A percentile compares a stretch with the other conserved stretches of the same genome.
Conservation (phyloP, 1,140 invertebrate species). For the Heliconius nattereri region DNA sequence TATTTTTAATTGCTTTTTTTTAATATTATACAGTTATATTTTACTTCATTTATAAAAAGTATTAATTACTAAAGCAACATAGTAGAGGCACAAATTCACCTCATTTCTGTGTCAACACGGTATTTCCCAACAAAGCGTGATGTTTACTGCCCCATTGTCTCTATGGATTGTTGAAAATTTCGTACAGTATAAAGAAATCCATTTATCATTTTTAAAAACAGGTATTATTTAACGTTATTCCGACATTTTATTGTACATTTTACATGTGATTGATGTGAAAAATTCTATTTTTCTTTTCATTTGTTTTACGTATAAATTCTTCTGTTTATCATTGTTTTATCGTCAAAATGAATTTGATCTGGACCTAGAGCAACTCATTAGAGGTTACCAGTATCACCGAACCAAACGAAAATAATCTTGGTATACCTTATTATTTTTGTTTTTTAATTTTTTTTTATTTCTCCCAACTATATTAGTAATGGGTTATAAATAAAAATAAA, state of each 20-base stretch:
- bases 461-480: too few relatives aligned
- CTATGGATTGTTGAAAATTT: constrained; percentile 5
- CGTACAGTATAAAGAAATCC: background rate
- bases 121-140: background rate
- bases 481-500: too few relatives aligned
- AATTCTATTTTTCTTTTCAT: background rate
- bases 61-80: background rate
- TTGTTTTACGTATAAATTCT: background rate
- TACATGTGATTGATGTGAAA: background rate
- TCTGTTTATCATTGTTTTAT: background rate
- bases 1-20: too few relatives aligned
- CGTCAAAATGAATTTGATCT: too few relatives aligned
- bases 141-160: constrained; percentile 2
- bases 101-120: constrained; percentile 8
- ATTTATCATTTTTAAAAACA: constrained; percentile 1
- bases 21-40: too few relatives aligned
- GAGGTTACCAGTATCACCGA: too few relatives aligned
- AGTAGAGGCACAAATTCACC: background rate
- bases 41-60: too few relatives aligned
- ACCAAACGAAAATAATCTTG: too few relatives aligned
- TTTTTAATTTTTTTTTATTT: too few relatives aligned
- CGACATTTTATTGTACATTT: background rate
- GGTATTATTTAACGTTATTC: background rate
- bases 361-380: too few relatives aligned
- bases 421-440: too few relatives aligned